Conservation (phyloP, 2,113 vertebrate species). For the Ploceus nigricollis region DNA sequence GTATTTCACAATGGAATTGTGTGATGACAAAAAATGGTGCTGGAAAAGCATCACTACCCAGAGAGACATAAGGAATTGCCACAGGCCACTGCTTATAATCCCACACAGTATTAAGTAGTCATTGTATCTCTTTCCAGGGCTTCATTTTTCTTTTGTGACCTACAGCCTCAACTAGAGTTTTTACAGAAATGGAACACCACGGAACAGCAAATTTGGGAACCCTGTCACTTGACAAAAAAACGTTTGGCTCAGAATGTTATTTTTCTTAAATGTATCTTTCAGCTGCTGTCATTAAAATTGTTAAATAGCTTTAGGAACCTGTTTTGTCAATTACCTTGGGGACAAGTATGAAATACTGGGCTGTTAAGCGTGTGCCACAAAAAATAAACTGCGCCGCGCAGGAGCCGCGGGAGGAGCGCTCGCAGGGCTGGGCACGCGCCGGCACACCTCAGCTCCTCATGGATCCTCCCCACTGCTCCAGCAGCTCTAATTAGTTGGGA, state of each 20-base stretch:
- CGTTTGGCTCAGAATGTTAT: background rate
- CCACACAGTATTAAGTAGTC: slow-evolving; percentile 43
- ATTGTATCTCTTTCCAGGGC: slow-evolving; percentile 20
- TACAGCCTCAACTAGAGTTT: slow-evolving; percentile 9
- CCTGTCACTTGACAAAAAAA: background rate
- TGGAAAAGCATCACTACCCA: slow-evolving; percentile 39
- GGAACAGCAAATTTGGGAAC: background rate
- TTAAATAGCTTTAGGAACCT: background rate
- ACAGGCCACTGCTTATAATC: slow-evolving; percentile 46
- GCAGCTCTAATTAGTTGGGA: background rate
- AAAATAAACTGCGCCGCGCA: background rate
- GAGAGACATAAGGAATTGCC: slow-evolving; percentile 42
- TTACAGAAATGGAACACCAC: background rate
- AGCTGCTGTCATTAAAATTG: background rate
- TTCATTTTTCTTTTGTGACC: slow-evolving; percentile 53
- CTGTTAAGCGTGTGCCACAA: background rate
- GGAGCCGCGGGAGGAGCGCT: background rate
- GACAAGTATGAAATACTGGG: background rate
- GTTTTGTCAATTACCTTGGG: slow-evolving; percentile 22
- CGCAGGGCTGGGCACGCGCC: rapidly evolving
- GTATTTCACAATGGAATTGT: slow-evolving; percentile 53
- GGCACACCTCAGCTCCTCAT: background rate
- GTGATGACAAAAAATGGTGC: slow-evolving; percentile 11
- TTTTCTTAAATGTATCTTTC: background rate
- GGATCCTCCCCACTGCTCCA: background rate